Base-by-base conservation (phyloP, 2,113 vertebrate genomes). In the Embiotoca jacksoni region DNA sequence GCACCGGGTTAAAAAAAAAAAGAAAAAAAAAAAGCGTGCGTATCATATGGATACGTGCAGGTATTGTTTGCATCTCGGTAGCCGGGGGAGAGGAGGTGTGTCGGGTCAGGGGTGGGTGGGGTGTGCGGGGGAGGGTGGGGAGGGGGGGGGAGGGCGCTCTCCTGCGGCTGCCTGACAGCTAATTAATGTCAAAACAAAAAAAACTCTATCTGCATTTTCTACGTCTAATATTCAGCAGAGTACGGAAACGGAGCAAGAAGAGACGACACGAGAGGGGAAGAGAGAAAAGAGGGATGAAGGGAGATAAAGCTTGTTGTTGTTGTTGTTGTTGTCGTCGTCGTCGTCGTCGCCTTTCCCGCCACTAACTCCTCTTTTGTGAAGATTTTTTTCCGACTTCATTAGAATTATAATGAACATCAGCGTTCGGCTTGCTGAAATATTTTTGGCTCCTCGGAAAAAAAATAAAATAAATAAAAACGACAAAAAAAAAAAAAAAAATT, bases 371-470 rank as follows among this genome's bases (percentile, higher is more conserved):
- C 83, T 73, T 85, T 88, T 85, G 78, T 78, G 86, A 72, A 53
- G 67, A 82, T 81, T 89, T 80, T 89, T 69, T 23, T 23, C 23
- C 59, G 82, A 85, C 90, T 88, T 92, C 92, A 90, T 93, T 91
- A 90, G 88, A 93, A 93, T 91, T 67, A 86, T 89, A 90, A 93
- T 91, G 89, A 89, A 89, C 80, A 72, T 88, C 86, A 56, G 84
- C 79, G 84, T 82, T 59, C 15, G 57, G 72, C 83, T 61, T n/a
- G 58, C 70, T 46, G 82, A 78, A 86, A 81, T 88, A 91, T 92
- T 91, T 91, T 84, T 79, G 86, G 83, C 85, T 84, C 76, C 89
- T 78, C 58, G 72, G 73, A 74, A 88, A 75, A 73, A 78, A 90
- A 89, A 78, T 1, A 1, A 23, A 23, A 23, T 23, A 23, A 23